These are phyloP conservation scores for Timandra comae DNA, from an alignment of 2,888 invertebrate species.

Conservation along the genomic window DNA sequence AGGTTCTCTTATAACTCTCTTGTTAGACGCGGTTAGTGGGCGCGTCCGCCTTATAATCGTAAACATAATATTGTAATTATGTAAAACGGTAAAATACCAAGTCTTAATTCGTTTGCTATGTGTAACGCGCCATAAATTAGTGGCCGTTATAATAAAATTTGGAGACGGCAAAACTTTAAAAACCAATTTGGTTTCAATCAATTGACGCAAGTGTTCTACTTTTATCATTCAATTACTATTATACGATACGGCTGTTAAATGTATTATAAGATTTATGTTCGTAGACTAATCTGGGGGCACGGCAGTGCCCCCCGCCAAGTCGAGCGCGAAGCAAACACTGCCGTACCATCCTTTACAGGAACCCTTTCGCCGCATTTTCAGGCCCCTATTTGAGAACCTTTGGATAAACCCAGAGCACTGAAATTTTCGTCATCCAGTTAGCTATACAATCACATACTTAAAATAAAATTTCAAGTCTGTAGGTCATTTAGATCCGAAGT, in stretches of 20 bases:
- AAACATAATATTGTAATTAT: conserved; percentile 73
- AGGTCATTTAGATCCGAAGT: too few species aligned
- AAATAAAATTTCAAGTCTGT: too few species aligned
- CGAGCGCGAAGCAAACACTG: too few species aligned
- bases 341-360: too few species aligned
- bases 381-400: too few species aligned
- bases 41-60: conserved; percentile 48
- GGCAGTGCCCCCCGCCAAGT: too few species aligned
- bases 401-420: too few species aligned
- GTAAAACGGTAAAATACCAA: conserved; percentile 67
- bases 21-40: conserved; percentile 53
- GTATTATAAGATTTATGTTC: conserved; percentile 14
- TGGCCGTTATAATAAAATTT: conserved; percentile 60
- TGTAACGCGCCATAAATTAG: conserved; percentile 70
- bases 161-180: conserved; percentile 55
- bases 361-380: too few species aligned
- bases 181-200: conserved; percentile 50
- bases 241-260: conserved; percentile 30
- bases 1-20: conserved; percentile 52
- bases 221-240: conserved; percentile 52
- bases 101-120: conserved; percentile 61
- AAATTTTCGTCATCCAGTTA: too few species aligned
- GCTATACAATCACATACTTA: too few species aligned
- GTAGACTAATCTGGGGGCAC: too few species aligned
- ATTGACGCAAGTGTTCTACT: conserved; percentile 56